phyloP scores from a whole-genome alignment of 2,113 vertebrate species.

The Equus przewalskii region DNA sequence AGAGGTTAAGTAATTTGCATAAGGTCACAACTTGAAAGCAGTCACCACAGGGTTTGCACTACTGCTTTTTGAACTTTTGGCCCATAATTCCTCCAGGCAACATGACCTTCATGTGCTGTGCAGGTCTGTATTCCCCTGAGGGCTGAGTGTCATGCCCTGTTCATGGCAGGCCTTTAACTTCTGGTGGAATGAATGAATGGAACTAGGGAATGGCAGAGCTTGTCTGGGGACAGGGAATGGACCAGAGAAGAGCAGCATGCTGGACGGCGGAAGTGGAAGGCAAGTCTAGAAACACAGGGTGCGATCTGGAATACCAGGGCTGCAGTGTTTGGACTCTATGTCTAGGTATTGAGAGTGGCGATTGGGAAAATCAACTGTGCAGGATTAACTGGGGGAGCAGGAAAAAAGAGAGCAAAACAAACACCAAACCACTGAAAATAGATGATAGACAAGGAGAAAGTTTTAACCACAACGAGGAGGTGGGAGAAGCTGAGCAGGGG shows the following conservation, averaged over 20 bases:
- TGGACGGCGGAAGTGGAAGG: not conserved
- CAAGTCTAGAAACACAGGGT: not conserved
- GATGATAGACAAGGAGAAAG: not conserved
- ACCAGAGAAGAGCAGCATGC: not conserved
- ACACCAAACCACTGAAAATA: not conserved
- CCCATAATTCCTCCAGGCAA: rapidly evolving
- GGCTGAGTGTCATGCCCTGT: not conserved
- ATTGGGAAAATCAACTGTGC: not conserved
- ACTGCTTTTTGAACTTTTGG: not conserved
- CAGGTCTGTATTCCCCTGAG: not conserved
- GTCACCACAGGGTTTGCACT: not conserved
- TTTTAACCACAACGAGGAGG: not conserved
- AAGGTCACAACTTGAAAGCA: not conserved
- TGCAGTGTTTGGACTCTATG: not conserved
- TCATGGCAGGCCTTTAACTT: not conserved
- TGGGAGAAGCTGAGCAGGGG: not conserved
- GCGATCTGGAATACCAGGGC: not conserved
- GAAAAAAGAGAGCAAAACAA: not conserved
- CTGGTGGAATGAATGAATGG: not conserved
- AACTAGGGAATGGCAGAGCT: not conserved
- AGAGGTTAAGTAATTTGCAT: not conserved
- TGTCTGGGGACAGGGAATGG: not conserved
- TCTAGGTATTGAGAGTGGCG: not conserved
- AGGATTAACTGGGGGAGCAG: not conserved
- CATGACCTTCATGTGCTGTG: rapidly evolving